These are phyloP conservation scores for Irena cyanogastra DNA, from an alignment of 2,113 vertebrate genomes.

Conservation along the genomic window DNA sequence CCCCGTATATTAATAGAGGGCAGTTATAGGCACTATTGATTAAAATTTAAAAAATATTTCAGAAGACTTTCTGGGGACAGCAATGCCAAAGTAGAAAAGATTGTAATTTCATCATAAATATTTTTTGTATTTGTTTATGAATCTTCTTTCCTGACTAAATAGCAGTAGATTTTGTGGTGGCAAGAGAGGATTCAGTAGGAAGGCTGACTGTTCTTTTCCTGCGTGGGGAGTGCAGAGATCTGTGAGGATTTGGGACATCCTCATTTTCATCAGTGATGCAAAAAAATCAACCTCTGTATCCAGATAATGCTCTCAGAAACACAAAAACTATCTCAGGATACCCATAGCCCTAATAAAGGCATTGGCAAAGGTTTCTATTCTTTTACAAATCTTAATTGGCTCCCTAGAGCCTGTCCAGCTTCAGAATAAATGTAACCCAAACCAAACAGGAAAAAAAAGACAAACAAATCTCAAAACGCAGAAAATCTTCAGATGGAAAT, in stretches of 20 bases:
- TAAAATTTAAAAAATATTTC: not conserved
- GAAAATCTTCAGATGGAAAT: not conserved
- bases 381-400: not conserved
- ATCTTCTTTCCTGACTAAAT: not conserved
- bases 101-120: not conserved
- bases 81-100: not conserved
- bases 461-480: not conserved
- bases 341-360: rapidly evolving
- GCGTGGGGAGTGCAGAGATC: not conserved
- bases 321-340: not conserved
- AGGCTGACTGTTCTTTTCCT: not conserved
- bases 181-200: not conserved
- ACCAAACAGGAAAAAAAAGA: rapidly evolving
- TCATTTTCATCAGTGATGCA: not conserved
- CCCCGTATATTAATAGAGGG: not conserved
- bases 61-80: not conserved
- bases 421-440: not conserved
- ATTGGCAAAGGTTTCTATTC: not conserved
- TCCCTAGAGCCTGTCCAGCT: not conserved
- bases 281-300: not conserved
- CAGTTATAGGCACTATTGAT: not conserved
- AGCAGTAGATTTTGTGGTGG: not conserved
- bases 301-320: not conserved
- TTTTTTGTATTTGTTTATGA: not conserved
- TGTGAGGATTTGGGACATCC: not conserved